phyloP scores from a whole-genome alignment of 2,113 vertebrate species.

The Talpa occidentalis region DNA sequence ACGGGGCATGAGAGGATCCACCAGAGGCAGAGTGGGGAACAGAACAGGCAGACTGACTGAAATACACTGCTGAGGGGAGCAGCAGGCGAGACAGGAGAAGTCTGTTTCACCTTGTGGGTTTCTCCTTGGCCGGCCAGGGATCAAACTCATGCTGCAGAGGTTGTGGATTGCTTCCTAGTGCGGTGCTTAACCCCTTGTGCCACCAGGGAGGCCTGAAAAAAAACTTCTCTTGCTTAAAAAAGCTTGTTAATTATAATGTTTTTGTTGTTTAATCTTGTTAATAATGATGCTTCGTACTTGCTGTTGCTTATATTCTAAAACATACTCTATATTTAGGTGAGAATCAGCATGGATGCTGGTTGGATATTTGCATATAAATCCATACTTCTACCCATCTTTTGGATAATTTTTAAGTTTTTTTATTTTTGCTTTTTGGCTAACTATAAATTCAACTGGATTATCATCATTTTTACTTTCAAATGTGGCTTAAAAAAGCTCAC shows the following conservation, averaged over 20 bases:
- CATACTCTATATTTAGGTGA: background rate
- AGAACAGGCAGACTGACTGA: too few relatives aligned
- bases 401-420: background rate
- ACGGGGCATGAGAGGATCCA: too few relatives aligned
- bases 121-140: too few relatives aligned
- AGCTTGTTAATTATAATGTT: background rate
- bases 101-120: too few relatives aligned
- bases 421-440: background rate
- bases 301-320: background rate
- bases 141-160: too few relatives aligned
- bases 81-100: too few relatives aligned
- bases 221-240: too few relatives aligned
- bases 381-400: background rate
- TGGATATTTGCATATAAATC: background rate
- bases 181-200: too few relatives aligned
- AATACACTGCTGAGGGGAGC: too few relatives aligned
- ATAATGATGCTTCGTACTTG: background rate
- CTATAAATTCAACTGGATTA: background rate
- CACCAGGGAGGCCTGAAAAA: too few relatives aligned
- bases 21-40: too few relatives aligned
- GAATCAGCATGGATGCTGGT: background rate
- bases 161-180: too few relatives aligned
- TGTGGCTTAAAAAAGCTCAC: background rate
- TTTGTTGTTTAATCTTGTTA: background rate
- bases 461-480: background rate